Evolutionary conservation across 2,797 vertebrate genomes (phyloP).

Genomic region (Zenarchopterus dispar): DNA sequence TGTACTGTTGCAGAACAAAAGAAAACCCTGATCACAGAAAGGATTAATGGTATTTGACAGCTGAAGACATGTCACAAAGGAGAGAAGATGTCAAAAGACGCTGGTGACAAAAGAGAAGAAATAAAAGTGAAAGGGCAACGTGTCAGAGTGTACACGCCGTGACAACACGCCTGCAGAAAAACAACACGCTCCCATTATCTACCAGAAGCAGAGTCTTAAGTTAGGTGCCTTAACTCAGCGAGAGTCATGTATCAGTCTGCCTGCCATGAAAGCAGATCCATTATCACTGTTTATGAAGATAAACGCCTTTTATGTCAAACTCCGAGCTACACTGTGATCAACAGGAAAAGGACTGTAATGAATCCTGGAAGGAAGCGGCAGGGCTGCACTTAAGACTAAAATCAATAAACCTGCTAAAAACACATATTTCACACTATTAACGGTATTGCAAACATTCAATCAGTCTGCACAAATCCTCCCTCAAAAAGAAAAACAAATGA

Average conservation of each 20-base stretch:
- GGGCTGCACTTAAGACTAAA: slow-evolving; percentile 13
- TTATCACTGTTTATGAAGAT: slow-evolving; percentile 47
- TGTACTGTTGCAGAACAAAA: too few relatives aligned
- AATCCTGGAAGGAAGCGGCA: slow-evolving; percentile 18
- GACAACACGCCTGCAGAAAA: slow-evolving; percentile 19
- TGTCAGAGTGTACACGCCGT: slow-evolving; percentile 8
- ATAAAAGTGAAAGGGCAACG: slow-evolving; percentile 5
- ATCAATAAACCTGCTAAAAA: slow-evolving; percentile 55
- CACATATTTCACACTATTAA: slow-evolving; percentile 9
- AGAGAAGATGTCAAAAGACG: neutral
- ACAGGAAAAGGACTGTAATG: neutral
- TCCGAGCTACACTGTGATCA: slow-evolving; percentile 10
- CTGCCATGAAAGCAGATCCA: slow-evolving; percentile 15
- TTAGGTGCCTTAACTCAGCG: neutral
- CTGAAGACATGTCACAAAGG: neutral
- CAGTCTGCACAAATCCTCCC: slow-evolving; percentile 11
- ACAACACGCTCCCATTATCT: slow-evolving; percentile 15
- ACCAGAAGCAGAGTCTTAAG: slow-evolving; percentile 1
- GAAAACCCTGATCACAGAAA: too few relatives aligned
- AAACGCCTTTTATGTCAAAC: slow-evolving; percentile 34
- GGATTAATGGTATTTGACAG: neutral
- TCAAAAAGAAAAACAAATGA: slow-evolving; percentile 21
- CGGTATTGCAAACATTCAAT: slow-evolving; percentile 32
- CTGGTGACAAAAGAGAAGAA: neutral
- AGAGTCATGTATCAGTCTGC: neutral